A percentile compares a stretch with the other conserved stretches of the same genome.
Evolutionary conservation across 2,797 vertebrate species (phyloP).

Genomic region (Centropyge bicolor): DNA sequence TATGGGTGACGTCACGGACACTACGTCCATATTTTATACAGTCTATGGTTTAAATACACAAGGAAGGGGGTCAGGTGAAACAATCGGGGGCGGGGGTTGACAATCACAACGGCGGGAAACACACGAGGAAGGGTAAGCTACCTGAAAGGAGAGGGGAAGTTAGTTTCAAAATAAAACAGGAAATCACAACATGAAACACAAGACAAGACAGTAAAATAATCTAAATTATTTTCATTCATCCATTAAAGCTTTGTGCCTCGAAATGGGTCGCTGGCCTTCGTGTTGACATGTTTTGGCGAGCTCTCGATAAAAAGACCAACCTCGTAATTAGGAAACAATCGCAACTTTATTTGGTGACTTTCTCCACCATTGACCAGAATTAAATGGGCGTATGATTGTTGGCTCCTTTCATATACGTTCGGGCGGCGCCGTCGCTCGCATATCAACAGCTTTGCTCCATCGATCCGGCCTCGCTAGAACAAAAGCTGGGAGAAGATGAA

Average conservation of each 20-base stretch:
- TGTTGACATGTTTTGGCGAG: slow-evolving; percentile 1
- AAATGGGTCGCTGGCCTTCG: slow-evolving; percentile 16
- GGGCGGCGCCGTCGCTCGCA: slow-evolving; percentile 26
- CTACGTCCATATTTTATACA: too few relatives aligned
- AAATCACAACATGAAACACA: too few relatives aligned
- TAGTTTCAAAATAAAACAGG: too few relatives aligned
- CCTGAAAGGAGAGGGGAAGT: too few relatives aligned
- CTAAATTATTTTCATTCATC: too few relatives aligned
- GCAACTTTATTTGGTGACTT: slow-evolving; percentile 22
- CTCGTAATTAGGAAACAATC: slow-evolving; percentile 29
- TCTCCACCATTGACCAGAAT: slow-evolving; percentile 44
- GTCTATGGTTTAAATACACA: too few relatives aligned
- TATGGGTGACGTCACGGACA: too few relatives aligned
- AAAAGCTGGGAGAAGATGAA: slow-evolving; percentile 70
- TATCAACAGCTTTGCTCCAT: slow-evolving; percentile 71
- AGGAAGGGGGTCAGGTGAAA: too few relatives aligned
- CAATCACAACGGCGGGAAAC: too few relatives aligned
- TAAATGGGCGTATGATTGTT: slow-evolving; percentile 37
- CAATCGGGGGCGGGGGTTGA: too few relatives aligned
- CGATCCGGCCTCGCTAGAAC: slow-evolving; percentile 57
- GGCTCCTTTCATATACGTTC: slow-evolving; percentile 24
- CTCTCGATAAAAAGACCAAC: slow-evolving; percentile 14
- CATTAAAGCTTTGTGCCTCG: slow-evolving; percentile 3
- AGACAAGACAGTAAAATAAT: too few relatives aligned
- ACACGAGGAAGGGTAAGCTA: too few relatives aligned